phyloP scores from a whole-genome alignment of 2,888 invertebrate species.

The Pterostichus madidus region DNA sequence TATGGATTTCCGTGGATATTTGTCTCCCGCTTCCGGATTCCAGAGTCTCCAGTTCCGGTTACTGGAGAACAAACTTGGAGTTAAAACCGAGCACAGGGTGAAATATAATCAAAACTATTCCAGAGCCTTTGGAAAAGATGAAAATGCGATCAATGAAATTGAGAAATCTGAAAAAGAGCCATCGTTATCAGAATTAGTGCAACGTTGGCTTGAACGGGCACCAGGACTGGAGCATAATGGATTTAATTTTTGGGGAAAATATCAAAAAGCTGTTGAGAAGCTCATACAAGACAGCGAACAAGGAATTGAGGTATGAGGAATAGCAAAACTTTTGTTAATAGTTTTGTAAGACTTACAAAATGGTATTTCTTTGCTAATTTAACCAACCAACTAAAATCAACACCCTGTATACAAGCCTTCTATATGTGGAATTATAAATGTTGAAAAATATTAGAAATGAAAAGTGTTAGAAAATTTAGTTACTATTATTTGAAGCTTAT shows the following conservation, averaged over 20 bases:
- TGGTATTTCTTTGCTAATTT: too few species aligned
- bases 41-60: constrained; percentile 98
- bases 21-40: constrained; percentile 98
- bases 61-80: constrained; percentile 94
- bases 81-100: constrained; percentile 90
- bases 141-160: constrained; percentile 79
- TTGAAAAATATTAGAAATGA: too few species aligned
- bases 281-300: constrained; percentile 86
- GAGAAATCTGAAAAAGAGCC: constrained; percentile 89
- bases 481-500: too few species aligned
- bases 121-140: constrained; percentile 89
- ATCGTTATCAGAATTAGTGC: constrained; percentile 90
- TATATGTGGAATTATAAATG: too few species aligned
- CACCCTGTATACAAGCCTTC: too few species aligned
- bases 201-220: constrained; percentile 96
- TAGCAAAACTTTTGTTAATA: too few species aligned
- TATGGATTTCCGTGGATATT: constrained; percentile 96
- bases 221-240: constrained; percentile 92
- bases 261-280: constrained; percentile 85
- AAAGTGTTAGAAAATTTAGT: constrained; percentile 53
- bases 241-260: constrained; percentile 97
- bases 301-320: constrained; percentile 80
- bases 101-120: constrained; percentile 96
- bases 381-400: too few species aligned
- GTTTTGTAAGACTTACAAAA: too few species aligned